Evolutionary conservation across 2,888 invertebrate genomes (phyloP), one percentile per base, ranked within the genome.

Genomic region (Eueremaeus valkanovi): DNA sequence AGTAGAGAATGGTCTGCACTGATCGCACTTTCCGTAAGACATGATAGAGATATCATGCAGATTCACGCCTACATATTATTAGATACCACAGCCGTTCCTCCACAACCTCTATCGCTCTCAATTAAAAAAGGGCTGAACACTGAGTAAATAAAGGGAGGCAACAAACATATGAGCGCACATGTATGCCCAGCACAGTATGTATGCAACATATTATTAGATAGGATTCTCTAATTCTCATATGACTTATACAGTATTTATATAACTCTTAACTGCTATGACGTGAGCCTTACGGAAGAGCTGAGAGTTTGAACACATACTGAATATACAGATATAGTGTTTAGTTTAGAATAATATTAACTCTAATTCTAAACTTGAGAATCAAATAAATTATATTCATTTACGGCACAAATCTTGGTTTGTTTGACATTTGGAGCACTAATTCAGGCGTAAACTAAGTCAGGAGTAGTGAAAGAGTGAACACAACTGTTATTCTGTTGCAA

Each of bases 31-130:
- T 61, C 61, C 61, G 31, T 61, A 61, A 51, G 9, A 21, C 68
- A 68, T 68, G 45, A 72, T 72, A 40, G 42, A 72, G 72, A 72
- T 51, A 72, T 72, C 45, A 72, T 72, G 72, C 42, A 72, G 16
- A 24, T 29, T 45, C 45, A 72, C 72, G 72, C 72, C 72, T 72
- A 72, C 72, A 72, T 24, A 45, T 45, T 45, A 45, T 8, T 11
- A 11, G 24, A 51, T 29, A 66, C 27, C 31, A 61, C 55, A 21
- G 21, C 55, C 18, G 27, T 6, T 24, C n/a, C 27, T 31, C 31
- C 27, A 61, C 61, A 31, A 16, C 61, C 27, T 27, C 61, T 27
- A n/a, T 16, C 29, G 16, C 5, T 61, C 31, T 33, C 29, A 61
- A 61, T 61, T 61, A 61, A 61, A 61, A 66, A 66, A 66, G 66